phyloP scores from a whole-genome alignment of 2,888 invertebrate genomes.

The Villa cingulata region DNA sequence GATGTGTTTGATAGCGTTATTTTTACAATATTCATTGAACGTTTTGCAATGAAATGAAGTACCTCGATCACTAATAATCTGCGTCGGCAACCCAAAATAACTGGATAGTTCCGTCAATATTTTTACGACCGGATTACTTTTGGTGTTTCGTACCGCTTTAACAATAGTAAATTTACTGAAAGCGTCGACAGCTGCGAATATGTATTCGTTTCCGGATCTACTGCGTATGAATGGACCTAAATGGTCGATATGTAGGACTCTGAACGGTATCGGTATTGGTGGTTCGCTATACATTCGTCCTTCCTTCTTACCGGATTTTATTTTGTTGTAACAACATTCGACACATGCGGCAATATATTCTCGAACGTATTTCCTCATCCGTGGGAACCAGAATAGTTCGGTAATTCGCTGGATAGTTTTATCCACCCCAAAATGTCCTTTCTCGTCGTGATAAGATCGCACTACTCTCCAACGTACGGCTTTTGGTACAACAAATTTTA shows the following conservation, averaged over 20 bases:
- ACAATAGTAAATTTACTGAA: conserved; percentile 12
- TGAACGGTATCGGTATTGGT: conserved; percentile 11
- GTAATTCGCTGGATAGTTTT: conserved; percentile 9
- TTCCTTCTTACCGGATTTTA: conserved; percentile 1
- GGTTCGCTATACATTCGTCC: conserved; percentile 12
- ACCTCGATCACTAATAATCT: conserved; percentile 13
- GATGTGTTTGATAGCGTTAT: conserved; percentile 5
- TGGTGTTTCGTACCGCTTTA: conserved; percentile 3
- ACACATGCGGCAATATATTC: conserved; percentile 9
- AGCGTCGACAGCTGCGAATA: conserved; percentile 10
- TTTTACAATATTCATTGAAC: conserved; percentile 7
- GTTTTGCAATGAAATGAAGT: conserved; percentile 11
- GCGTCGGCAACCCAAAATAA: conserved; percentile 1
- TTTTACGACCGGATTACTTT: conserved; percentile 4
- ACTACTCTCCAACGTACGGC: conserved; percentile 10
- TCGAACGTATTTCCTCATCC: conserved; percentile 8
- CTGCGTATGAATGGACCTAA: conserved; percentile 13
- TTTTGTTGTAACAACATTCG: conserved; percentile 8
- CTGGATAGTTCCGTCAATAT: conserved; percentile 3
- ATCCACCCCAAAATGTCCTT: conserved; percentile 13
- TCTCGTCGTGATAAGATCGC: conserved; percentile 10
- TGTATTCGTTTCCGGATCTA: conserved; percentile 6
- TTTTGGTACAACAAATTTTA: conserved; percentile 12
- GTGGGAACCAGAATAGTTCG: conserved; percentile 15
- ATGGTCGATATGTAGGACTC: conserved; percentile 15